phyloP scores from a whole-genome alignment of 2,797 vertebrate species.

The Phrynocephalus vlangalii region DNA sequence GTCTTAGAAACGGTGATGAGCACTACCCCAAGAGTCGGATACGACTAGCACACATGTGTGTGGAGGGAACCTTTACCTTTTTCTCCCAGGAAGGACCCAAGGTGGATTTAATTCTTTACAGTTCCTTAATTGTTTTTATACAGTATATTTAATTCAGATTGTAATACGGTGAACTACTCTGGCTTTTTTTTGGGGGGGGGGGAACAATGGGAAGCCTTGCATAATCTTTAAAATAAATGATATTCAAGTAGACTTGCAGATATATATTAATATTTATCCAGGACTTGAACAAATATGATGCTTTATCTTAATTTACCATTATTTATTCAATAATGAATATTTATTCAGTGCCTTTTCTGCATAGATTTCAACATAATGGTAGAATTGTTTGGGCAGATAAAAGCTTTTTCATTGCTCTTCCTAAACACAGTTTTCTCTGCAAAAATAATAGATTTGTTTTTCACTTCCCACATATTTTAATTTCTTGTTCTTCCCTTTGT shows the following conservation, averaged over 20 bases:
- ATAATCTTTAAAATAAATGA: not conserved
- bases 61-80: too few species aligned
- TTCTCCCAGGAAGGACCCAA: too few species aligned
- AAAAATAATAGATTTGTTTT: not conserved
- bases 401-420: not conserved
- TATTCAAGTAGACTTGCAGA: not conserved
- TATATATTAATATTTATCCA: not conserved
- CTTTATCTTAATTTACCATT: not conserved
- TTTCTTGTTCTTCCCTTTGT: not conserved
- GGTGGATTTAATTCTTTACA: too few species aligned
- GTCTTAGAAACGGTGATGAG: too few species aligned
- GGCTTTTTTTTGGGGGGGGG: too few species aligned
- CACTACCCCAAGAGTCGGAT: too few species aligned
- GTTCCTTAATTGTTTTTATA: too few species aligned
- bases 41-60: too few species aligned
- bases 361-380: not conserved
- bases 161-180: too few species aligned
- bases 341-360: not conserved
- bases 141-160: too few species aligned
- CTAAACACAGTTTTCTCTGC: not conserved
- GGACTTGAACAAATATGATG: not conserved
- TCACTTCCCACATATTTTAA: conserved; percentile 1
- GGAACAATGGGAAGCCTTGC: too few species aligned
- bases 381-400: not conserved
- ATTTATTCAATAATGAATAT: too few species aligned